phyloP scores from a whole-genome alignment of 2,797 vertebrate species.

The Perodicticus potto region DNA sequence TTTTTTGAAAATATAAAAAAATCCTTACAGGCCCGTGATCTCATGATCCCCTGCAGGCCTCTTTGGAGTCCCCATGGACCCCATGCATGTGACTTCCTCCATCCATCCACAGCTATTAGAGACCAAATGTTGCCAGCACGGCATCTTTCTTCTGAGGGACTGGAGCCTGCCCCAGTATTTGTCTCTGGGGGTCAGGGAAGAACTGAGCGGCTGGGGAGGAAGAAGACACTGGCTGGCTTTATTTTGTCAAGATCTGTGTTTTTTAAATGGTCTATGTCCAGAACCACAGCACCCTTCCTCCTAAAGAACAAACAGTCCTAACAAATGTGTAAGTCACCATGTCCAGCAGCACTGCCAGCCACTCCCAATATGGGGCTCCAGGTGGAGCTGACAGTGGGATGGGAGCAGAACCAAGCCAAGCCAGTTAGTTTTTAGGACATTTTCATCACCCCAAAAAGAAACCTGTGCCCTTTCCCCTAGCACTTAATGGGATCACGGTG shows the following conservation, averaged over 20 bases:
- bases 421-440: background rate
- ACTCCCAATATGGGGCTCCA: background rate
- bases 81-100: background rate
- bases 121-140: background rate
- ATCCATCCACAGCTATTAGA: constrained; percentile 35
- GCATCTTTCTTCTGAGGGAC: constrained; percentile 7
- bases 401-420: background rate
- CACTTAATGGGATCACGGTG: background rate
- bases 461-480: background rate
- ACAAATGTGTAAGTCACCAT: background rate
- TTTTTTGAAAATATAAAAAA: constrained; percentile 12
- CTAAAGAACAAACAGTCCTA: background rate
- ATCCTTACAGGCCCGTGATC: background rate
- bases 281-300: background rate
- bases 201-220: constrained; percentile 38
- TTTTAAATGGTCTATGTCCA: constrained; percentile 26
- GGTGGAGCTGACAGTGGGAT: too few species aligned
- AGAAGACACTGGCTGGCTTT: background rate
- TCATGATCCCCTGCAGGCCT: background rate
- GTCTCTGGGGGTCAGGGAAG: background rate
- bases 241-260: constrained; percentile 61
- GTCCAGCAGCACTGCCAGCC: background rate
- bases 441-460: background rate
- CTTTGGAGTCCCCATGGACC: background rate
- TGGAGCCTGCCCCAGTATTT: background rate